Evolutionary conservation across 2,797 vertebrate genomes (phyloP).

Genomic region (Odontamblyopus lacepedii): DNA sequence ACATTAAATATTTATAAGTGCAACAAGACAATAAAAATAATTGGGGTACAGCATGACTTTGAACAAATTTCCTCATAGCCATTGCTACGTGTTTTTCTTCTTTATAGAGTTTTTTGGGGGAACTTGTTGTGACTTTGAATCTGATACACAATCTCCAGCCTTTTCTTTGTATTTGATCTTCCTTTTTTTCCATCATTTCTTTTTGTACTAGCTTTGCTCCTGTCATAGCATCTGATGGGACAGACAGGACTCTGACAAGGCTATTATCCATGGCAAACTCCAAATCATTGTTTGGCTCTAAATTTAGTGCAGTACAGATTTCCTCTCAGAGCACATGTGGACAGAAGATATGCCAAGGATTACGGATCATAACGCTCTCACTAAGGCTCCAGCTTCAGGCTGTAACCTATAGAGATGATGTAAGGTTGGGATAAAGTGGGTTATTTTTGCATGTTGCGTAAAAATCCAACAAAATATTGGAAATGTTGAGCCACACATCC

Average conservation of each 20-base stretch:
- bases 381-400: background rate
- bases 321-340: background rate
- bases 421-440: background rate
- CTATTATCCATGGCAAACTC: slow-evolving; percentile 1
- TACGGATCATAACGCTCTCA: background rate
- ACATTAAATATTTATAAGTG: background rate
- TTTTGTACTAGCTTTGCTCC: slow-evolving; percentile 6
- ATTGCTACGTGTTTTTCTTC: slow-evolving; percentile 8
- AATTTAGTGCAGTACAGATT: background rate
- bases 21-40: slow-evolving; percentile 21
- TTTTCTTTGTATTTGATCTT: slow-evolving; percentile 9
- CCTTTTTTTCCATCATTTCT: background rate
- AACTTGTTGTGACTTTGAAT: slow-evolving; percentile 24
- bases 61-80: slow-evolving; percentile 16
- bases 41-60: slow-evolving; percentile 29
- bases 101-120: slow-evolving; percentile 8
- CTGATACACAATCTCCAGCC: slow-evolving; percentile 6
- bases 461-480: background rate
- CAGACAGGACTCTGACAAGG: slow-evolving; percentile 11
- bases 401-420: slow-evolving; percentile 5
- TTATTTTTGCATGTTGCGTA: background rate
- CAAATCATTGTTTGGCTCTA: slow-evolving; percentile 7
- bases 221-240: slow-evolving; percentile 5
- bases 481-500: background rate
- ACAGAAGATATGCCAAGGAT: background rate